These are phyloP conservation scores for Eupithecia pulchellata DNA, from an alignment of 2,888 invertebrate genomes.

Conservation along the genomic window DNA sequence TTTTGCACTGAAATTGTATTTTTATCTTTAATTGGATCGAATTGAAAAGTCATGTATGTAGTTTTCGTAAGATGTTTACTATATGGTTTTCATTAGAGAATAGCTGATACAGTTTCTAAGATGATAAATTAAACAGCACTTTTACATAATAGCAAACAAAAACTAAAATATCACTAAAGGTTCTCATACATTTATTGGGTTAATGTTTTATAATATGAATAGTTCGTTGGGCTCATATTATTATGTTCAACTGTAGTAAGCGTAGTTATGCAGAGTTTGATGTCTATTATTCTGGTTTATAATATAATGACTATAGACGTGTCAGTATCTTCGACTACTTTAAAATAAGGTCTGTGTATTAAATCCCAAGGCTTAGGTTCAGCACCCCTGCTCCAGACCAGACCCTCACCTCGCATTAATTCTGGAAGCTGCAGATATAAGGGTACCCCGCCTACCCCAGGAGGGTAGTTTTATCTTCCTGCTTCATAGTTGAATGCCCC, in stretches of 20 bases:
- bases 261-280: neutral
- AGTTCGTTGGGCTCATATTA: neutral
- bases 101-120: too few species aligned
- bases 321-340: neutral
- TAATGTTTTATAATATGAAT: too few species aligned
- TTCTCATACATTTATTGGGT: too few species aligned
- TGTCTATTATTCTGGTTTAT: neutral
- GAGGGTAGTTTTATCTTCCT: conserved; percentile 30
- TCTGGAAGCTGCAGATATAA: conserved; percentile 26
- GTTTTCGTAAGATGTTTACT: too few species aligned
- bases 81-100: too few species aligned
- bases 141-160: too few species aligned
- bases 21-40: too few species aligned
- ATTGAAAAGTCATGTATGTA: too few species aligned
- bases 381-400: conserved; percentile 26
- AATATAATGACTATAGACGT: neutral
- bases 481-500: conserved; percentile 25
- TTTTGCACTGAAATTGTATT: too few species aligned
- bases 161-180: too few species aligned
- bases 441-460: neutral
- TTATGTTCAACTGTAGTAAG: neutral
- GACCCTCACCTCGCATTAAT: conserved; percentile 28
- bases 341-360: neutral
- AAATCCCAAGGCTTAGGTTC: conserved; percentile 9
- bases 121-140: too few species aligned